phyloP scores from a whole-genome alignment of 2,797 vertebrate species.

The Hydrolagus colliei region DNA sequence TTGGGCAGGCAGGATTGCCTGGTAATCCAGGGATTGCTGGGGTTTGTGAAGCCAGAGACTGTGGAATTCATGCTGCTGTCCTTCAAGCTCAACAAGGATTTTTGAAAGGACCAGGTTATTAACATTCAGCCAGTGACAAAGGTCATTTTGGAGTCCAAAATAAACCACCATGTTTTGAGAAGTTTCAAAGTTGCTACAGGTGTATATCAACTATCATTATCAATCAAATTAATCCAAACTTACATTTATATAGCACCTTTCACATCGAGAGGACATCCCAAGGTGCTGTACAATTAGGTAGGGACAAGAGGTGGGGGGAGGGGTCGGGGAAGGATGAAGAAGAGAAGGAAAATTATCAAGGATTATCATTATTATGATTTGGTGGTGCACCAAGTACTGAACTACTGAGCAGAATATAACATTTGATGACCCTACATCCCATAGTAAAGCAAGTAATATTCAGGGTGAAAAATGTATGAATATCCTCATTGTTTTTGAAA shows the following conservation, averaged over 20 bases:
- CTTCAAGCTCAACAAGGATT: slow-evolving; percentile 58
- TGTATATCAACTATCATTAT: too few relatives aligned
- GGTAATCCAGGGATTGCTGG: slow-evolving; percentile 52
- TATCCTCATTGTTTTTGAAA: neutral
- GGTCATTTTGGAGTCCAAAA: neutral
- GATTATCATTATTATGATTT: too few relatives aligned
- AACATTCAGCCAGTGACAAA: neutral
- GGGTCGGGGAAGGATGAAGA: too few relatives aligned
- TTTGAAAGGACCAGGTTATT: slow-evolving; percentile 51
- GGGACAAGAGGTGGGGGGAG: too few relatives aligned
- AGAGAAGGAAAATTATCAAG: too few relatives aligned
- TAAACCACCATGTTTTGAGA: too few relatives aligned
- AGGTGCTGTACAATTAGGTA: too few relatives aligned
- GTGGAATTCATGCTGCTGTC: slow-evolving; percentile 53
- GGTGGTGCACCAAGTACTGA: too few relatives aligned
- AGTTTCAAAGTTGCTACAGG: too few relatives aligned
- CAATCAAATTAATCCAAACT: too few relatives aligned
- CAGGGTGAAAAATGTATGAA: neutral
- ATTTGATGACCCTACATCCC: neutral
- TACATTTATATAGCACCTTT: too few relatives aligned
- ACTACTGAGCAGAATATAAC: neutral
- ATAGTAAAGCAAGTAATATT: neutral
- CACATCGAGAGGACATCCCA: too few relatives aligned
- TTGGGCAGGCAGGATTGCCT: slow-evolving; percentile 45
- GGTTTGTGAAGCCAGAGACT: slow-evolving; percentile 61